Conservation (phyloP, 2,113 vertebrate genomes). For the Corvus hawaiiensis region DNA sequence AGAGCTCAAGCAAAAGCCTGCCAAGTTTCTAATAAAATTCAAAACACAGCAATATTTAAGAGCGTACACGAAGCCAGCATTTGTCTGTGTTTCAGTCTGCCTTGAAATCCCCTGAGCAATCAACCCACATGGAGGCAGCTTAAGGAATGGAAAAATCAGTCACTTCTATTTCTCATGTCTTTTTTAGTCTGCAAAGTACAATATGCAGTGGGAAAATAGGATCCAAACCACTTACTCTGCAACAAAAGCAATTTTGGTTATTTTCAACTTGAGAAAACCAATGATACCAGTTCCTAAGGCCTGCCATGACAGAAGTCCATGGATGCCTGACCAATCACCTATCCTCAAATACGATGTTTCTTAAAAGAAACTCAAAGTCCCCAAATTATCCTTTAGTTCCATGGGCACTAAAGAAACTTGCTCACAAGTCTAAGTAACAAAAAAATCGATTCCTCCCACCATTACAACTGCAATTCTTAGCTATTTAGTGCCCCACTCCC, state of each 20-base stretch:
- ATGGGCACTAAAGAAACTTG: not conserved
- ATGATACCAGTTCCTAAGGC: not conserved
- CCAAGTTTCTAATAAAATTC: slow-evolving; percentile 64
- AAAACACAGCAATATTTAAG: slow-evolving; percentile 60
- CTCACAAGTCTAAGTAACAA: not conserved
- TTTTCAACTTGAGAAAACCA: not conserved
- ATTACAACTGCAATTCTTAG: not conserved
- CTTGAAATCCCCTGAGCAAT: slow-evolving; percentile 65
- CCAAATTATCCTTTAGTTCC: not conserved
- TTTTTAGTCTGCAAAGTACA: slow-evolving; percentile 45
- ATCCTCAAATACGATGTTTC: not conserved
- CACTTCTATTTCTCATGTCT: slow-evolving; percentile 59
- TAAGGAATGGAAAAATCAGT: slow-evolving; percentile 63
- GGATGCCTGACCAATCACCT: not conserved
- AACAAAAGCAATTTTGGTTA: not conserved
- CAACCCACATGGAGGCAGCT: slow-evolving; percentile 53
- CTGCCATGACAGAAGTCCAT: not conserved
- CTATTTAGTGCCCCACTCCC: not conserved
- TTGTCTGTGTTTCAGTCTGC: slow-evolving; percentile 67
- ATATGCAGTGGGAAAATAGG: slow-evolving; percentile 32
- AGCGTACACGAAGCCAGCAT: slow-evolving; percentile 43
- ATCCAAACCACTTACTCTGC: slow-evolving; percentile 16
- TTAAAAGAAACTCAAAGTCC: not conserved
- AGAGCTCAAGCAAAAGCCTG: slow-evolving; percentile 33
- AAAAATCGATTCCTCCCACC: not conserved